Evolutionary conservation across 2,797 vertebrate species (phyloP).

Genomic region (Echiichthys vipera): DNA sequence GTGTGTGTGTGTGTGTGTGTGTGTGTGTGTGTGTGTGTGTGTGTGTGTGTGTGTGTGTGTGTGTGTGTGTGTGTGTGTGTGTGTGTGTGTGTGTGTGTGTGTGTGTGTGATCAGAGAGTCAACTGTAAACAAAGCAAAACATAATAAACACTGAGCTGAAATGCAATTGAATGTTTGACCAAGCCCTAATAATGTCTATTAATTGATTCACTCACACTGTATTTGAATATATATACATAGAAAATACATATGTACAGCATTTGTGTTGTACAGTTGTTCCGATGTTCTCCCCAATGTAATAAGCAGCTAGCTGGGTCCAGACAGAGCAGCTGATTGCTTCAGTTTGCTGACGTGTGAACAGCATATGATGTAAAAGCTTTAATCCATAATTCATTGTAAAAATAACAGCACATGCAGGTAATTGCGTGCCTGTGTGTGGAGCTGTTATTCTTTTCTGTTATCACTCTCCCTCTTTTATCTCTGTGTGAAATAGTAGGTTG

Average conservation of each 20-base stretch:
- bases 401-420: conserved; percentile 31
- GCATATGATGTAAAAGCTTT: conserved; percentile 27
- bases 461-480: not conserved
- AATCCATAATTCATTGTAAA: conserved; percentile 33
- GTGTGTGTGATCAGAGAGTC: too few relatives aligned
- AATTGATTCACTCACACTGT: too few relatives aligned
- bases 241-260: not conserved
- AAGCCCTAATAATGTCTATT: too few relatives aligned
- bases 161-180: too few relatives aligned
- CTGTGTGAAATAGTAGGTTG: not conserved
- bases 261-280: not conserved
- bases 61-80: too few relatives aligned
- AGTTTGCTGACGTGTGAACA: conserved; percentile 30
- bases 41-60: too few relatives aligned
- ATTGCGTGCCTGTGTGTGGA: conserved; percentile 28
- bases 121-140: too few relatives aligned
- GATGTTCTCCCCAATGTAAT: conserved; percentile 8
- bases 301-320: conserved; percentile 2
- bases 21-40: too few relatives aligned
- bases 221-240: too few relatives aligned
- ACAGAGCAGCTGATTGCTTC: conserved; percentile 17
- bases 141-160: too few relatives aligned
- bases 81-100: too few relatives aligned
- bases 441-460: conserved; percentile 16
- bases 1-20: too few relatives aligned